Base-by-base conservation (phyloP, 2,113 vertebrate species). In the Trichomycterus rosablanca region DNA sequence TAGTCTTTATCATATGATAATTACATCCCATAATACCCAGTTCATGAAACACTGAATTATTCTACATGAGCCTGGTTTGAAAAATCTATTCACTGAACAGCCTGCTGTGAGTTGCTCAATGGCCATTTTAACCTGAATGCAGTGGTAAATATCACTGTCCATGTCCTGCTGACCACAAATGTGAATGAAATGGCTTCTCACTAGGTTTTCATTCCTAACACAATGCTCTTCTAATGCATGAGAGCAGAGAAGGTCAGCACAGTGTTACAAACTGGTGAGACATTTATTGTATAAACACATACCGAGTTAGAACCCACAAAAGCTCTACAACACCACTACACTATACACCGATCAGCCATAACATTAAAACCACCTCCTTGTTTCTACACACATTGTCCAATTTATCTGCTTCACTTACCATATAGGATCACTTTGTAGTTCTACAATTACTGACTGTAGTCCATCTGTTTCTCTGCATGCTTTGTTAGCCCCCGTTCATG, bases 91-190 rank as follows among this genome's bases (percentile, higher is more conserved):
- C 12, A 35, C 1, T 35, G 44, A 26, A 22, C 22, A 54, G 42
- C 54, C 52, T 32, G 42, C 44, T 62, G 22, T 53, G 50, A 63
- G 11, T 40, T 24, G 50, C 59, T 42, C 18, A 64, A 16, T 37
- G 35, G 42, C 44, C 34, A 48, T 19, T 71, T 69, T 74, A 52
- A 73, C 64, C 74, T 59, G 16, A 74, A 73, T 73, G 71, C 74
- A 63, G 67, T 50, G 74, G 67, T 80, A 77, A 83, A 82, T 80
- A 79, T 78, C 75, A 78, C 57, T 39, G 74, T 5, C 64, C 2
- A 4, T 51, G 30, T 46, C 72, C 63, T 45, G 40, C 73, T 30
- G 55, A 67, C 73, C 49, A 45, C 64, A 67, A 71, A 75, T 32
- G 53, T 30, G 70, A 67, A 76, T 71, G 57, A 79, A 77, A 80